Conservation (phyloP, 2,888 invertebrate species). For the Adela reaumurella region DNA sequence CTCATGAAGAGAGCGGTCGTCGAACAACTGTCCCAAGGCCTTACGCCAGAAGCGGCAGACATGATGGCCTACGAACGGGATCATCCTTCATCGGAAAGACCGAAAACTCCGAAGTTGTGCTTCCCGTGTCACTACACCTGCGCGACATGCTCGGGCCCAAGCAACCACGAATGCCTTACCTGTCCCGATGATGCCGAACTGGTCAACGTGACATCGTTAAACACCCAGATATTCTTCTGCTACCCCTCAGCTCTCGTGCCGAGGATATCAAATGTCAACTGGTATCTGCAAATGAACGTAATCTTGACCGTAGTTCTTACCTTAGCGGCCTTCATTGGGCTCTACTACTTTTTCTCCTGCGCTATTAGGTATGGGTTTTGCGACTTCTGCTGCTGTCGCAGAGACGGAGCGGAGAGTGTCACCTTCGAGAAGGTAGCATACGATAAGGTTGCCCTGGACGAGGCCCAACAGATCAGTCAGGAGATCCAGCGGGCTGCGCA, state of each 20-base stretch:
- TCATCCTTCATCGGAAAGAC: constrained; percentile 4
- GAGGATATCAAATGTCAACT: constrained; percentile 36
- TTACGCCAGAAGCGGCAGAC: constrained; percentile 28
- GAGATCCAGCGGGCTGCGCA: constrained; percentile 41
- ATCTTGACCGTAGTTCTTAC: constrained; percentile 32
- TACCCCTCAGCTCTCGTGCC: constrained; percentile 44
- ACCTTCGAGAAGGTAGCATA: constrained; percentile 33
- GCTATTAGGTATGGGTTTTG: constrained; percentile 8
- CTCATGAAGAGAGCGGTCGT: constrained; percentile 3
- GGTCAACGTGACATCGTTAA: constrained; percentile 29
- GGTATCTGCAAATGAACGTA: constrained; percentile 48
- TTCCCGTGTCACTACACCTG: constrained; percentile 74
- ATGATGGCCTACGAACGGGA: constrained; percentile 24
- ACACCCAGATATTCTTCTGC: constrained; percentile 41
- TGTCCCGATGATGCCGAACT: constrained; percentile 66
- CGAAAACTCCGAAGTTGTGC: constrained; percentile 46
- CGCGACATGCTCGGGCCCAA: constrained; percentile 63
- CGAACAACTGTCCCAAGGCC: constrained; percentile 8
- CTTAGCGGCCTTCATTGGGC: constrained; percentile 22
- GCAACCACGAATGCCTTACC: constrained; percentile 63
- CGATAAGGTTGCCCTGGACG: constrained; percentile 38
- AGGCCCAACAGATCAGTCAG: constrained; percentile 38
- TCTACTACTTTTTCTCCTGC: constrained; percentile 28
- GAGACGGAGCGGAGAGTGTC: constrained; percentile 25
- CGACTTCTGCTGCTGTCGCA: constrained; percentile 17